Evolutionary conservation across 1,140 invertebrate species (phyloP), one percentile per base, ranked within the genome.

Genomic region (Zaprionus inermis): DNA sequence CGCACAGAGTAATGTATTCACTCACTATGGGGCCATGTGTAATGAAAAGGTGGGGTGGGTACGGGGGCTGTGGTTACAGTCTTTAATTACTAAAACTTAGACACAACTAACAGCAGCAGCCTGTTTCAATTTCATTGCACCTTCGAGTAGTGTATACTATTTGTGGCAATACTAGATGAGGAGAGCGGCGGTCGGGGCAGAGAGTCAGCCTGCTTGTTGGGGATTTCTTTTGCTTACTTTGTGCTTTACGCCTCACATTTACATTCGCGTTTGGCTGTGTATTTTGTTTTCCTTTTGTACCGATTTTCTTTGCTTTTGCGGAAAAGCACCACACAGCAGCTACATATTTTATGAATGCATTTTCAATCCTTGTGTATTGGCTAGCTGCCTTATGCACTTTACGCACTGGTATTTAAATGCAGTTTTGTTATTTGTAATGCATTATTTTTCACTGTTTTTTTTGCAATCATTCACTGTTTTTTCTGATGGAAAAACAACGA

Each of bases 211-310:
- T 56, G 69, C 16, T 72, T 55, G 67, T 72, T 55, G 67, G 76
- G 80, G 71, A 57, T 70, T 77, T 66, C 60, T 73, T 76, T 76
- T 72, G 79, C 83, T 88, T 86, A 86, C 83, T 88, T 86, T 80
- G n/a, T 44, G 72, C 63, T 41, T 56, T 76, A 11, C 24, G 61
- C 70, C 88, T 86, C 52, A 83, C 79, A 86, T 86, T 79, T 65
- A 79, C 72, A 74, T 86, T 86, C 79, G 83, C 52, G 70, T 79
- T 85, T 81, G 72, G 60, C 57, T 85, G 78, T 72, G 63, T 84
- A 71, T 85, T 81, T 81, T 72, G 69, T 79, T 84, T 88, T 88
- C 56, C 61, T 73, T 86, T 72, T 78, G 54, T 72, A 86, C 84
- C 77, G 79, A 86, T 83, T 64, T 83, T 88, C 73, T 61, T 71